phyloP scores from a whole-genome alignment of 2,888 invertebrate genomes.

The Trissolcus brochymenae region DNA sequence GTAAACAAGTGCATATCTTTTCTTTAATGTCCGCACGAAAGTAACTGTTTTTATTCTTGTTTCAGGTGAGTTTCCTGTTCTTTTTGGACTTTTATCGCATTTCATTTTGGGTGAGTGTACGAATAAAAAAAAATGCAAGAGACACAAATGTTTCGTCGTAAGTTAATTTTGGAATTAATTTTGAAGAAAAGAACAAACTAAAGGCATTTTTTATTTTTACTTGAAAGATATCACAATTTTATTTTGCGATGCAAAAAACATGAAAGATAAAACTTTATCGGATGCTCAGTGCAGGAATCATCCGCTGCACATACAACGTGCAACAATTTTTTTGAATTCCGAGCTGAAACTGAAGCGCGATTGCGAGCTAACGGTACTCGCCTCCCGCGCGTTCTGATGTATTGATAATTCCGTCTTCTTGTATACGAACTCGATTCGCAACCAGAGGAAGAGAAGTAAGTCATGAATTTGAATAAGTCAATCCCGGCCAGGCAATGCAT shows the following conservation, averaged over 20 bases:
- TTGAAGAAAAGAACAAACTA: too few relatives aligned
- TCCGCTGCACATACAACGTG: conserved; percentile 23
- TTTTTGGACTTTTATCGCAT: not conserved
- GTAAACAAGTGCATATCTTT: not conserved
- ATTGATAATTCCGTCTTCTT: conserved; percentile 49
- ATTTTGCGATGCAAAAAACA: not conserved
- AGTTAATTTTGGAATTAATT: too few relatives aligned
- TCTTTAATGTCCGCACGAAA: not conserved
- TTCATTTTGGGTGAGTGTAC: conserved; percentile 9
- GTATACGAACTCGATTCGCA: conserved; percentile 23
- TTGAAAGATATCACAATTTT: too few relatives aligned
- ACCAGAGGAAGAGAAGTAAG: conserved; percentile 30
- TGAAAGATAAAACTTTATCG: conserved; percentile 14
- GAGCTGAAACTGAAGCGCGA: conserved; percentile 43
- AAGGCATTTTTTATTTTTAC: too few relatives aligned
- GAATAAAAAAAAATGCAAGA: too few relatives aligned
- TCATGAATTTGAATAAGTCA: conserved; percentile 53
- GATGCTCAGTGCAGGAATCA: conserved; percentile 28
- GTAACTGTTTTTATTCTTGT: conserved; percentile 9
- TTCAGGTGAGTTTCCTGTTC: conserved; percentile 24
- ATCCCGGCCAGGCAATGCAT: conserved; percentile 45
- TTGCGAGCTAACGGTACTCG: conserved; percentile 47
- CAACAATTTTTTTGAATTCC: conserved; percentile 35
- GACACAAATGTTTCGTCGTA: too few relatives aligned
- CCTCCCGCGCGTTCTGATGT: conserved; percentile 52